phyloP scores from a whole-genome alignment of 2,113 vertebrate species.

The Menura novaehollandiae region DNA sequence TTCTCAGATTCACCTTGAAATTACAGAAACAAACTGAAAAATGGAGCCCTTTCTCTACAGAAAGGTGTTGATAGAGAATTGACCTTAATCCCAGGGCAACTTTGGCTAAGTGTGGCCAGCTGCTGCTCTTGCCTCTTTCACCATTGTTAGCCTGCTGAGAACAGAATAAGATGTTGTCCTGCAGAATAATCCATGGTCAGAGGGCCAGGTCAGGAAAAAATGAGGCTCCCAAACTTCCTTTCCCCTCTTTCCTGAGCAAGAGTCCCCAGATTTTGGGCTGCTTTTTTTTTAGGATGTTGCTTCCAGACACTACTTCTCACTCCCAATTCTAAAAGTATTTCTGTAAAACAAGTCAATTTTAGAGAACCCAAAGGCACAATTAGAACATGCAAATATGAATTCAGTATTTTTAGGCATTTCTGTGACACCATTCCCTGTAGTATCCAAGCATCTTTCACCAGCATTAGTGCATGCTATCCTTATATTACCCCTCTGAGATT shows the following conservation, averaged over 20 bases:
- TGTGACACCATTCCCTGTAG: neutral
- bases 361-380: slow-evolving; percentile 54
- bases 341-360: slow-evolving; percentile 27
- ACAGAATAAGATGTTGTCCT: neutral
- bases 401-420: slow-evolving; percentile 22
- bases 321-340: neutral
- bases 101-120: neutral
- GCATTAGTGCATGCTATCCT: neutral
- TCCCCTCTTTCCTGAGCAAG: neutral
- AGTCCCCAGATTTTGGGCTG: neutral
- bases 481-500: neutral
- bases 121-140: neutral
- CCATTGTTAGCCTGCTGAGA: neutral
- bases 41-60: neutral
- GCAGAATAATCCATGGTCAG: neutral
- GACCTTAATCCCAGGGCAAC: neutral
- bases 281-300: neutral
- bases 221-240: neutral
- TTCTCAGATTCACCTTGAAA: neutral
- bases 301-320: neutral
- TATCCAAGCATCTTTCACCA: neutral
- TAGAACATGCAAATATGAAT: neutral
- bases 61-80: neutral
- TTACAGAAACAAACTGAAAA: neutral
- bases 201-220: neutral